Conservation (phyloP, 2,888 invertebrate genomes). For the Parnassius apollo region DNA sequence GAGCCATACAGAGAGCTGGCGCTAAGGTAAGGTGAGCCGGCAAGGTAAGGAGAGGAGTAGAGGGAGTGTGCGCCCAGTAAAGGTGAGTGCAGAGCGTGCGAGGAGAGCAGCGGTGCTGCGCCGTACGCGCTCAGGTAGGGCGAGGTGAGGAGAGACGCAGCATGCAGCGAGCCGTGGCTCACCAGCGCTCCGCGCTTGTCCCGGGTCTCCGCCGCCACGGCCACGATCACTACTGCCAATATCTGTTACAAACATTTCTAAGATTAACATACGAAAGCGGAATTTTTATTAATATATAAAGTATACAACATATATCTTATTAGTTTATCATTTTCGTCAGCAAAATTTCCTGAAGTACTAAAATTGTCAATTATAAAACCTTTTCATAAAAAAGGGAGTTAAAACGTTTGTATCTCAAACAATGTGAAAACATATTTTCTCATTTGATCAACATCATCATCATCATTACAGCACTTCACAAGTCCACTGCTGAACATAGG, state of each 20-base stretch:
- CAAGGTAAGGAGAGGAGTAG: conserved; percentile 28
- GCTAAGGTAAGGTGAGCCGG: conserved; percentile 10
- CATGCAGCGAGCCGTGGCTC: background rate
- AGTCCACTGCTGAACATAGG: no score
- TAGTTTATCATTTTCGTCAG: no score
- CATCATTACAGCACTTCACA: no score
- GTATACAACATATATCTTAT: no score
- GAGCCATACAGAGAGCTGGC: background rate
- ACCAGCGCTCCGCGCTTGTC: conserved; percentile 54
- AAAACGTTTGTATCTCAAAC: no score
- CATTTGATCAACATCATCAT: no score
- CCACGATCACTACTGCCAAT: conserved; percentile 43
- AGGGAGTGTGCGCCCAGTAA: conserved; percentile 29
- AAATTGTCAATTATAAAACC: no score
- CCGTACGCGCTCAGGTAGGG: conserved; percentile 24
- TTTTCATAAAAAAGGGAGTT: no score
- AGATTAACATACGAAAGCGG: no score
- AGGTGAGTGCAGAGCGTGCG: conserved; percentile 27
- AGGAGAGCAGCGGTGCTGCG: conserved; percentile 25
- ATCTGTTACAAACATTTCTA: conserved; percentile 35
- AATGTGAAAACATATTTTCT: no score
- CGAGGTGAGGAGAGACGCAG: background rate
- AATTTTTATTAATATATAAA: no score
- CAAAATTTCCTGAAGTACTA: no score
- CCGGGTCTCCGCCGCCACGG: conserved; percentile 44